phyloP scores from a whole-genome alignment of 2,797 vertebrate species.

The Cetoscarus ocellatus region DNA sequence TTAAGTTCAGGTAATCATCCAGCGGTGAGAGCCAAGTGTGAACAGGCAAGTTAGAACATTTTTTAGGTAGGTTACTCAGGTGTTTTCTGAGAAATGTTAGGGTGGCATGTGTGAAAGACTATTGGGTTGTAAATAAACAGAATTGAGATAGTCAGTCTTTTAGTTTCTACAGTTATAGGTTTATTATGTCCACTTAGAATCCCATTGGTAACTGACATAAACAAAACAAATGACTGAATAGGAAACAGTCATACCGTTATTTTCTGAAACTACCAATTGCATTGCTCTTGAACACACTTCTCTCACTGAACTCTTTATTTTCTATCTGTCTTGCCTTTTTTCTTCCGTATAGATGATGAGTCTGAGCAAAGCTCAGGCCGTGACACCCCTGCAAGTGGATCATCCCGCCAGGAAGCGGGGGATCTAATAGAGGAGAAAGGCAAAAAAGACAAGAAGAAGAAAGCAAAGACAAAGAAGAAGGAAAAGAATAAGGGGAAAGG shows the following conservation, averaged over 20 bases:
- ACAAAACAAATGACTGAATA: background rate
- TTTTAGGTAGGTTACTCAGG: too few relatives aligned
- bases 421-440: constrained; percentile 83
- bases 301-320: background rate
- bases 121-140: too few relatives aligned
- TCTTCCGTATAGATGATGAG: constrained; percentile 82
- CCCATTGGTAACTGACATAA: background rate
- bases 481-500: constrained; percentile 90
- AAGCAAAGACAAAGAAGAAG: constrained; percentile 91
- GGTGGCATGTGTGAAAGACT: too few relatives aligned
- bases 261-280: background rate
- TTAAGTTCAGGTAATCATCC: too few relatives aligned
- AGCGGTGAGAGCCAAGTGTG: too few relatives aligned
- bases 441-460: constrained; percentile 91
- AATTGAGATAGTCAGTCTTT: background rate
- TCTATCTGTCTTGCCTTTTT: background rate
- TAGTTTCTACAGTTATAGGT: background rate
- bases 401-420: constrained; percentile 79
- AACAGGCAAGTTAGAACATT: too few relatives aligned
- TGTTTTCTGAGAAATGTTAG: too few relatives aligned
- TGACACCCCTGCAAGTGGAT: constrained; percentile 89
- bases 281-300: background rate
- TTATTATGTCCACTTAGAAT: background rate
- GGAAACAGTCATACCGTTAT: background rate
- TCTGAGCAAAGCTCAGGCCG: constrained; percentile 94